Percentiles rank a stretch among this genome's conserved stretches.
Evolutionary conservation across 2,113 vertebrate species (phyloP).

Genomic region (Forbesichthys agassizii): DNA sequence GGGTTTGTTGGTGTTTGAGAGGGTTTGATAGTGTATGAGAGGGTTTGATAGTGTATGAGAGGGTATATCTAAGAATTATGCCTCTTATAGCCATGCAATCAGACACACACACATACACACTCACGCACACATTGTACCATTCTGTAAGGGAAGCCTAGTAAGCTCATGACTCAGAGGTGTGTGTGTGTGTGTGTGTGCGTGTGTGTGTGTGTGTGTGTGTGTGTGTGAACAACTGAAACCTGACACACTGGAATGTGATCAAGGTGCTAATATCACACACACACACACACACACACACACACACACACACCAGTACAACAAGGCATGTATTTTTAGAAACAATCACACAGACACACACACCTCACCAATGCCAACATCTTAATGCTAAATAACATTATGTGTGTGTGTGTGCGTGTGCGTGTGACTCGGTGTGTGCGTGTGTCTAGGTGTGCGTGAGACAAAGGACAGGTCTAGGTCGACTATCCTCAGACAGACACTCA

Average conservation of each 20-base stretch:
- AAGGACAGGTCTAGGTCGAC: conserved; percentile 42
- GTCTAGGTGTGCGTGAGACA: not conserved
- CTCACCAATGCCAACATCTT: conserved; percentile 48
- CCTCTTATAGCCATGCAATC: too few species aligned
- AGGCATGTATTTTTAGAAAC: too few species aligned
- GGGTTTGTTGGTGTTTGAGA: too few species aligned
- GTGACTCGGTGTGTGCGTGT: not conserved
- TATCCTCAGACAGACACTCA: conserved; percentile 58
- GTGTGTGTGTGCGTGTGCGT: not conserved
- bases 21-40: too few species aligned
- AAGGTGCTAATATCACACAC: conserved; percentile 1
- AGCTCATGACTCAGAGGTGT: too few species aligned
- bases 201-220: not conserved
- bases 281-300: conserved; percentile 11
- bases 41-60: too few species aligned
- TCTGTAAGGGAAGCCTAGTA: too few species aligned
- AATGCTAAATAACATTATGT: conserved; percentile 54
- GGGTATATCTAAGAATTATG: too few species aligned
- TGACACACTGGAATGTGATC: conserved; percentile 4
- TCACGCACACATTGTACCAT: too few species aligned
- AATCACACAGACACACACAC: not conserved
- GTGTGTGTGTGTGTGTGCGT: not conserved
- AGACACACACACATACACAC: too few species aligned
- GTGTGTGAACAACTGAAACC: not conserved
- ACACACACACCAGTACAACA: conserved; percentile 5